These are phyloP conservation scores for Rhea americana DNA, from an alignment of 2,113 vertebrate species.

Conservation along the genomic window DNA sequence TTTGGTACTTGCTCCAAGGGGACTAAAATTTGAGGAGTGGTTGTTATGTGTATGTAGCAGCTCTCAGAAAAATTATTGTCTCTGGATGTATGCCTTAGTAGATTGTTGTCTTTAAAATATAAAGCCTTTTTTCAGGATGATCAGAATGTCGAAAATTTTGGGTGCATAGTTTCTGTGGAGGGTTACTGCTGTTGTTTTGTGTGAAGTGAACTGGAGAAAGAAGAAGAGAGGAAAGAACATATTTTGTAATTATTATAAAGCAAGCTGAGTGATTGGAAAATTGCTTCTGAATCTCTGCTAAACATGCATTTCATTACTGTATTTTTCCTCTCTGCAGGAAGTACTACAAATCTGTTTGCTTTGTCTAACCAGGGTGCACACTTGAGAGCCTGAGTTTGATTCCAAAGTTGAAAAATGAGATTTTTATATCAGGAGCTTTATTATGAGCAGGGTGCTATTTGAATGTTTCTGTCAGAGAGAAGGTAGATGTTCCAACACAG, in stretches of 20 bases:
- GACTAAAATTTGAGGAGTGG: background rate
- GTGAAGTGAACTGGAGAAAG: background rate
- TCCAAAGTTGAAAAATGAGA: background rate
- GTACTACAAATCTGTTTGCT: background rate
- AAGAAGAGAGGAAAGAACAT: background rate
- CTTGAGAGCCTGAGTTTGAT: background rate
- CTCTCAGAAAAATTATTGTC: background rate
- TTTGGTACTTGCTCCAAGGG: background rate
- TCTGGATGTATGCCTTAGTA: background rate
- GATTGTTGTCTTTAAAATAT: background rate
- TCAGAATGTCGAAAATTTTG: background rate
- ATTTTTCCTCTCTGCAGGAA: background rate
- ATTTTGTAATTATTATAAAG: background rate
- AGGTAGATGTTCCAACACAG: background rate
- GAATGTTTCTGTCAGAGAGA: background rate
- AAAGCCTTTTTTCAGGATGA: background rate
- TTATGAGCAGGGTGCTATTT: background rate
- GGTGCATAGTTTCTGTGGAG: fast-evolving
- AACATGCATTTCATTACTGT: background rate
- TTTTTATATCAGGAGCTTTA: background rate
- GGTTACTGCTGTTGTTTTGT: background rate
- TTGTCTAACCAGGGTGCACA: background rate
- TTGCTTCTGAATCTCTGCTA: background rate
- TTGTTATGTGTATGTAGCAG: background rate
- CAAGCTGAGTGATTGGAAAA: background rate